Conservation (phyloP, 2,888 invertebrate genomes). For the Pseudanteris insignis region DNA sequence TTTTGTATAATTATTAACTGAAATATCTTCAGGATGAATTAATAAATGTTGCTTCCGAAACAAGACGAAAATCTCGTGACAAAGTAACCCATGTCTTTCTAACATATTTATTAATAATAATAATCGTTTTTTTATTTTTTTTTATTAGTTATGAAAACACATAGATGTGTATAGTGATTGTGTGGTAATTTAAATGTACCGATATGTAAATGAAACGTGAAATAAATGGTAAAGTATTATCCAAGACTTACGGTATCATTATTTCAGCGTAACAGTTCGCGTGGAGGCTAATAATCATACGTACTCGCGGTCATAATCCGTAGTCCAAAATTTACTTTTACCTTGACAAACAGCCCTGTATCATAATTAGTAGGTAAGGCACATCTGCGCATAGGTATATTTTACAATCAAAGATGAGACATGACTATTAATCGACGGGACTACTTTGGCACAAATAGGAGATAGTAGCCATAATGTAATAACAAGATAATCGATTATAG, state of each 20-base stretch:
- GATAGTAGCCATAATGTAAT: conserved; percentile 45
- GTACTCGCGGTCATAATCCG: background rate
- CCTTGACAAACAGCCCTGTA: conserved; percentile 7
- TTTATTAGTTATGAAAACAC: too few species aligned
- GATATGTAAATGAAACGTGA: conserved; percentile 13
- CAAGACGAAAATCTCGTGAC: too few species aligned
- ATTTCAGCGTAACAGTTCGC: background rate
- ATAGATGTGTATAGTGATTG: too few species aligned
- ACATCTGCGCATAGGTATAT: conserved; percentile 20
- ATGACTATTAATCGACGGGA: conserved; percentile 40
- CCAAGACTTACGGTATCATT: too few species aligned
- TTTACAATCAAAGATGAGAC: conserved; percentile 39
- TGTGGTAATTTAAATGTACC: conserved; percentile 18
- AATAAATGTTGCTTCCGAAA: too few species aligned
- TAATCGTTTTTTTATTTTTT: conserved; percentile 13
- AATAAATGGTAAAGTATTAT: too few species aligned
- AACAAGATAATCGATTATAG: conserved; percentile 58
- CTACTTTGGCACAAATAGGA: conserved; percentile 36
- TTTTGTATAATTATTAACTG: too few species aligned
- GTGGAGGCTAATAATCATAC: too few species aligned
- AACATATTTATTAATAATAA: too few species aligned
- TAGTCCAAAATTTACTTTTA: background rate
- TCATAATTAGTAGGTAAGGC: conserved; percentile 14
- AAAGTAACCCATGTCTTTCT: too few species aligned
- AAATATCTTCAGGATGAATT: too few species aligned